Base-by-base conservation (phyloP, 2,888 invertebrate genomes). In the Mimumesa dahlbomi region DNA sequence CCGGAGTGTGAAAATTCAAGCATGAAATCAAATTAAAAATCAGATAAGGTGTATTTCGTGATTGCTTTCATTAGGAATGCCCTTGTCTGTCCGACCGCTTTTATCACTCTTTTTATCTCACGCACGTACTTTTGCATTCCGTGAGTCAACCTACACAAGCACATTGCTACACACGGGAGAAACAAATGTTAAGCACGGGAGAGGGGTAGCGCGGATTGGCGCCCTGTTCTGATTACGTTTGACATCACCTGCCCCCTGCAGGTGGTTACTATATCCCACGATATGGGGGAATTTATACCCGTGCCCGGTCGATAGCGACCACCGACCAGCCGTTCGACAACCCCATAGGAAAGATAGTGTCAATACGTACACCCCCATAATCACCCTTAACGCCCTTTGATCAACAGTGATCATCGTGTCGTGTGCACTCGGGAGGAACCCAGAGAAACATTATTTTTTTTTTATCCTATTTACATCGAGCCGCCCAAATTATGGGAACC, bases 171-270 rank as follows among this genome's bases (percentile, higher is more conserved):
- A 50, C 56, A 61, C 25, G 6, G 9, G 46, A 62, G 63, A 66
- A 72, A 75, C 66, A 78, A 73, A 67, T 53, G 59, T 58, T 63
- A 25, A 25, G 4, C 14, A 31, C 50, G 59, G 40, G 49, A 34
- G 19, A 62, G 50, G 74, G 74, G 74, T 71, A 69, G 54, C 67
- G 67, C 69, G 66, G 81, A 81, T 81, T 80, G 79, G 68, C 64
- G 72, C 79, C 70, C 65, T 34, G 68, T 69, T 64, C 79, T 81
- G 81, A 81, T 81, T 81, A 79, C 46, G 59, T 57, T 18, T 43
- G 40, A 62, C 67, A 79, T 66, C 82, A 82, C 81, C 82, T 82
- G 82, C 78, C 82, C 78, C 75, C 73, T 65, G 81, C 82, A 82
- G 82, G 82, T 82, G 82, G 74, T 79, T 72, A 70, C 34, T 54